Evolutionary conservation across 2,888 invertebrate species (phyloP), one percentile per base, ranked within the genome.

Genomic region (Dexiosoma caninum): DNA sequence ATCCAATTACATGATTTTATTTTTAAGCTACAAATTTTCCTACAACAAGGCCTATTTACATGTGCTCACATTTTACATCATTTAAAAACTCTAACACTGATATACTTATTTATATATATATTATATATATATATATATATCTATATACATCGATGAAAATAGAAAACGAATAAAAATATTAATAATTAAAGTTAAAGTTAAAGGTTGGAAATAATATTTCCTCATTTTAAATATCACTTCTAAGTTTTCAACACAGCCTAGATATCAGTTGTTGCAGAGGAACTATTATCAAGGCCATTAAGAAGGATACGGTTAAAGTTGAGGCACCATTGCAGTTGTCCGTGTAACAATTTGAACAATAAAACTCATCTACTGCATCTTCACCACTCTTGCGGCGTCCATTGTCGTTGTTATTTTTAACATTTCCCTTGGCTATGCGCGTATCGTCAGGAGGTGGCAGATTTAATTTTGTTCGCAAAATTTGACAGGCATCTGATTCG

Each of bases 401-500:
- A 21, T 85, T 77, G 53, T 81, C 84, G 57, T 71, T 71, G 21
- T 72, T 49, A 27, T 70, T 80, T 67, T 9, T 83, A 76, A 1
- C 30, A 79, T 51, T 82, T 49, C 49, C 80, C 14, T 64, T 70
- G 2, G 23, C 7, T 32, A 46, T 60, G 6, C 44, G 57, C 49
- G 77, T 42, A 23, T 51, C 62, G n/a, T 78, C 81, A 10, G 77
- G 46, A 21, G 81, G 46, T 16, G 78, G 12, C n/a, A 67, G 8
- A 42, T 59, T 66, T 40, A 89, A 77, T 81, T 88, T 88, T 16
- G 83, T 84, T 12, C 86, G 84, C 32, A 89, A 70, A 35, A 90
- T 88, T 9, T 85, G 83, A 37, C 90, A 90, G 19, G 90, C 88
- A 83, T 90, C 86, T 46, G 90, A 88, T 19, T 89, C 87, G 0